These are phyloP conservation scores for Cantharis rustica DNA, from an alignment of 2,888 invertebrate genomes.

Conservation along the genomic window DNA sequence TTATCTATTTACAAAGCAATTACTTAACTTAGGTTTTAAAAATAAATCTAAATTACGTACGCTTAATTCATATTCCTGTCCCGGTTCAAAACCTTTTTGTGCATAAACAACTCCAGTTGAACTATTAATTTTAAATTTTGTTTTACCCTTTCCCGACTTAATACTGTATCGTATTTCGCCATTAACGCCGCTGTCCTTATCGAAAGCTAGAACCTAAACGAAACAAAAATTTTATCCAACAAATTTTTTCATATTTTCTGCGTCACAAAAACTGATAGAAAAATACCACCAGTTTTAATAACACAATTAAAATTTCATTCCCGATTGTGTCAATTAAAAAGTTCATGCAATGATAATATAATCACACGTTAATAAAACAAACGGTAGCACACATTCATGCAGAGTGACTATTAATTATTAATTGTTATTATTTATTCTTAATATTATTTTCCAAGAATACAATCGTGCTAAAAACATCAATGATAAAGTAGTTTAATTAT, in stretches of 20 bases:
- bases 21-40: neutral
- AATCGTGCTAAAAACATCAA: neutral
- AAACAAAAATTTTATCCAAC: neutral
- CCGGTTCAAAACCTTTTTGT: conserved; percentile 70
- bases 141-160: conserved; percentile 77
- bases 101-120: conserved; percentile 82
- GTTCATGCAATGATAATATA: neutral
- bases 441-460: neutral
- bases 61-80: conserved; percentile 69
- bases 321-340: neutral
- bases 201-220: conserved; percentile 77
- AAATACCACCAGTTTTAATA: neutral
- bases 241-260: neutral
- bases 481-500: neutral
- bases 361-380: neutral
- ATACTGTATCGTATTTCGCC: conserved; percentile 82
- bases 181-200: conserved; percentile 82
- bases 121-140: conserved; percentile 82
- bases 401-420: neutral
- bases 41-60: conserved; percentile 56
- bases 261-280: neutral
- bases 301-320: neutral
- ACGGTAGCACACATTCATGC: neutral
- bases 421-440: neutral
- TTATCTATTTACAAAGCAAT: conserved; percentile 60